Conservation (phyloP, 1,140 invertebrate species). For the Temnothorax longispinosus region DNA sequence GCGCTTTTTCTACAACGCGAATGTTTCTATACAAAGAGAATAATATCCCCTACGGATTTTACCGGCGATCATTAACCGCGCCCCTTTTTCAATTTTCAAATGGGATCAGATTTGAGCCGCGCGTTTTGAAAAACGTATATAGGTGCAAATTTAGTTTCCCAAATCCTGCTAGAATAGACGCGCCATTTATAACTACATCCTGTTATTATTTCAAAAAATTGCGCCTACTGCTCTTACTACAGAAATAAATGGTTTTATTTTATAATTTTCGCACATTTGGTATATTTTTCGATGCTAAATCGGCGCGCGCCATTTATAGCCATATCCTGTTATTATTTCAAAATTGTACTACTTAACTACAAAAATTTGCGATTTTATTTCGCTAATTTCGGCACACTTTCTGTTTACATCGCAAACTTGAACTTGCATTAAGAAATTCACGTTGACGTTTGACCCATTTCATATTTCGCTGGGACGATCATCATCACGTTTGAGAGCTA, state of each 20-base stretch:
- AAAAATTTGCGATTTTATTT: neutral
- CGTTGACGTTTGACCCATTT: neutral
- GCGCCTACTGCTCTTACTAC: too few relatives aligned
- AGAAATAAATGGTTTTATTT: neutral
- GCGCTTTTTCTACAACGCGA: neutral
- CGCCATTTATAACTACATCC: neutral
- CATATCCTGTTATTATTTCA: too few relatives aligned
- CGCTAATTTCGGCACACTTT: neutral
- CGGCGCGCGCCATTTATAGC: too few relatives aligned
- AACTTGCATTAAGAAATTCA: neutral
- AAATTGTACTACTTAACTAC: too few relatives aligned
- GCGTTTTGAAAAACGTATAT: neutral
- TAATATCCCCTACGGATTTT: neutral
- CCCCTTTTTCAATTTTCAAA: slow-evolving; percentile 30
- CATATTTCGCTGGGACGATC: neutral
- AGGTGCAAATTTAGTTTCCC: neutral
- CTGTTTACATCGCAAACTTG: neutral
- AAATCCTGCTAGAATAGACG: neutral
- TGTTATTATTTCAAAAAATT: slow-evolving; percentile 8
- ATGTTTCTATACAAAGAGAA: slow-evolving; percentile 14
- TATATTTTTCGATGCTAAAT: too few relatives aligned
- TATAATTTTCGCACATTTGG: neutral
- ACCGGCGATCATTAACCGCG: neutral
- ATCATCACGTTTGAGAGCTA: neutral
- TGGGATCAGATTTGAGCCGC: neutral